Base-by-base conservation (phyloP, 2,888 invertebrate species). In the Eretmocerus hayati region DNA sequence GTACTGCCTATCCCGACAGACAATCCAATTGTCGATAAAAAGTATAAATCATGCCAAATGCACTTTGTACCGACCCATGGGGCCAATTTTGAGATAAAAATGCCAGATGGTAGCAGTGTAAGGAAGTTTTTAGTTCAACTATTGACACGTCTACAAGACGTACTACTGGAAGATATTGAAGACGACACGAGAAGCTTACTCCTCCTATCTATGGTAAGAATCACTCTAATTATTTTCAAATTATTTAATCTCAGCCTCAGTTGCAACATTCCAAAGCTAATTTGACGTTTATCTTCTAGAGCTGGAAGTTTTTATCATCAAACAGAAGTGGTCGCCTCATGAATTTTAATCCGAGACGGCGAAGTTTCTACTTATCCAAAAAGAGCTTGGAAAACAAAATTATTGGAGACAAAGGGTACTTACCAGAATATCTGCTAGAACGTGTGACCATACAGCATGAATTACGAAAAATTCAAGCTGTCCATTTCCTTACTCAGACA, bases 111-210 rank as follows among this genome's bases (percentile, higher is more conserved):
- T 0, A 72, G 77, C 48, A 89, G 90, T 64, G 77, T 87, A 9
- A 79, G 88, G 37, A 75, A 75, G 52, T 74, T 74, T 2, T 69
- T 90, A 2, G 79, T 79, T 0, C 72, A 77, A 19, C 69, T 81
- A 2, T 72, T 89, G 61, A 74, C 79, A 35, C 72, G 74, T 2
- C 74, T 88, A 6, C 84, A 85, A 67, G 76, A 74, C 41, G 77
- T 79, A 60, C 74, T 91, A 69, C 69, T 88, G 46, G 67, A 73
- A 8, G 75, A 78, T 43, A 79, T 80, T 54, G 85, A 87, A 56
- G 90, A 91, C 61, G 89, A 92, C 62, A 90, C 87, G 0, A 83
- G 85, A 60, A 84, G 85, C 53, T 76, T 90, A 38, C 77, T 79
- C 54, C 65, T 62, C 59, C 71, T 75, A 18, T 52, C 69, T 73